Percentiles rank a stretch among this genome's conserved stretches.
Conservation (phyloP, 2,797 vertebrate genomes). For the Squalus acanthias region DNA sequence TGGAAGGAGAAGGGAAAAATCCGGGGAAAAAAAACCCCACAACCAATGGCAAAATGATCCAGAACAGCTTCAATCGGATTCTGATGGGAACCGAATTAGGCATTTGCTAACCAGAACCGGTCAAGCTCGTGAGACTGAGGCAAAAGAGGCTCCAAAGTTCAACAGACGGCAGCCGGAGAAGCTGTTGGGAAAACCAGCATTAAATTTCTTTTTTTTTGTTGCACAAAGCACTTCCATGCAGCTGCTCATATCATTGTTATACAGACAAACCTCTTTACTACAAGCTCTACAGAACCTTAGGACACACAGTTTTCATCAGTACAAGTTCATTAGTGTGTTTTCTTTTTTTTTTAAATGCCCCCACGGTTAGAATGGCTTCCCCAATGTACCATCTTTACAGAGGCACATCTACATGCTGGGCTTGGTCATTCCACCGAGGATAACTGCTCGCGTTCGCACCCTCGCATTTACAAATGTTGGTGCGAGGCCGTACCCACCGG, state of each 20-base stretch:
- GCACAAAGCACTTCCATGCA: conserved; percentile 28
- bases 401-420: conserved; percentile 30
- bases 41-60: not conserved
- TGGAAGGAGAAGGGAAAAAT: not conserved
- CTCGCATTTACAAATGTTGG: not conserved
- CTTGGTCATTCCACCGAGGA: not conserved
- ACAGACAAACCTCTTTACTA: conserved; percentile 31
- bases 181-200: conserved; percentile 28
- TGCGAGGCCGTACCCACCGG: not conserved
- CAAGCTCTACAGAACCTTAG: conserved; percentile 26
- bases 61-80: not conserved
- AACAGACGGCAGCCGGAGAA: not conserved
- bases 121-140: not conserved
- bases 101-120: conserved; percentile 14
- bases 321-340: not conserved
- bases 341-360: not conserved
- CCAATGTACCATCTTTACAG: not conserved
- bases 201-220: not conserved
- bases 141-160: not conserved
- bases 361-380: conserved; percentile 12
- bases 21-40: not conserved
- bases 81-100: not conserved
- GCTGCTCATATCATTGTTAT: conserved; percentile 26
- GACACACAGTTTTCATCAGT: conserved; percentile 3
- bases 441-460: not conserved